phyloP scores from a whole-genome alignment of 2,888 invertebrate genomes.

The Chironomus riparius region DNA sequence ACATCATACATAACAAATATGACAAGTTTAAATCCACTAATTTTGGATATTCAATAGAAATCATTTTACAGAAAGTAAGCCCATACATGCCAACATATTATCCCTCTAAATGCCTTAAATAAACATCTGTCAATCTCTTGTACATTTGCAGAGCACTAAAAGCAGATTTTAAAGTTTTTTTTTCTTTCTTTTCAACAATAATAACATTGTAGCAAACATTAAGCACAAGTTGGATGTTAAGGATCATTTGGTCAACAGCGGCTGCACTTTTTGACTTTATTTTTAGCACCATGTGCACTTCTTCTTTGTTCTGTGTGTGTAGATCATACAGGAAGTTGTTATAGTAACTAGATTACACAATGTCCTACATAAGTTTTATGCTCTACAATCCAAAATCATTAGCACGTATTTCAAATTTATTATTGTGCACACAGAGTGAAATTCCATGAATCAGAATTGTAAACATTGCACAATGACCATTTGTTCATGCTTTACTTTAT shows the following conservation, averaged over 20 bases:
- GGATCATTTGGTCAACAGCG: neutral
- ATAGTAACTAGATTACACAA: too few species aligned
- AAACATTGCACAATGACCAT: neutral
- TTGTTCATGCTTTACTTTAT: neutral
- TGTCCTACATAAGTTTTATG: neutral
- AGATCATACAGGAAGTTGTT: too few species aligned
- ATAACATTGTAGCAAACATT: too few species aligned
- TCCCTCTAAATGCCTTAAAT: neutral
- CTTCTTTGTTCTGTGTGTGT: too few species aligned
- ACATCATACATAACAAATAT: neutral
- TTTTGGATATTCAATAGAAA: neutral
- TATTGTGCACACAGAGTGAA: neutral
- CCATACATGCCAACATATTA: neutral
- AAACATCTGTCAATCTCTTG: conserved; percentile 19
- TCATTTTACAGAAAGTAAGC: neutral
- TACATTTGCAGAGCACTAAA: neutral
- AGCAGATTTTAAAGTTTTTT: neutral
- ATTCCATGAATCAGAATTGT: neutral
- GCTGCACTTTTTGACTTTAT: neutral
- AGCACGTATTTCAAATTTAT: neutral
- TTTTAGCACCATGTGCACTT: neutral
- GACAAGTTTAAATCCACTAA: neutral
- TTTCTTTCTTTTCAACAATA: too few species aligned
- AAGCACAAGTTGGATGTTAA: neutral
- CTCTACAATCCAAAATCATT: neutral